Base-by-base conservation (phyloP, 2,113 vertebrate species). In the Sander vitreus region DNA sequence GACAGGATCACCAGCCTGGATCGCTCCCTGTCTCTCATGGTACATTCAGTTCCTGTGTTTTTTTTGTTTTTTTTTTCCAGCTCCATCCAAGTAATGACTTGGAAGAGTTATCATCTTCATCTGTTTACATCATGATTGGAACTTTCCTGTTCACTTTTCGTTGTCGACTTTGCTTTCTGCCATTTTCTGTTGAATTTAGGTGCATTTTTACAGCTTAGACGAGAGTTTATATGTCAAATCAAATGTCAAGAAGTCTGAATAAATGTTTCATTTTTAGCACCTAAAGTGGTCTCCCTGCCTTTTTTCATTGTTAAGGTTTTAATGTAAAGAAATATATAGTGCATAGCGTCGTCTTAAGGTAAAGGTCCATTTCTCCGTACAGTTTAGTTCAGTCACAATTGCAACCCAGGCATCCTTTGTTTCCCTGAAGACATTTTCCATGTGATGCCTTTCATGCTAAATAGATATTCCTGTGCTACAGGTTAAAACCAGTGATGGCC, bases 181-280 rank as follows among this genome's bases (percentile, higher is more conserved):
- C 21, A 47, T 48, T 65, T 68, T 54, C 58, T 83, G 27, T 73
- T 25, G 12, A 51, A 4, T 62, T 39, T 3, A 51, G 66, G 7
- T 67, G 45, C 36, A 19, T 63, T 62, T 74, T 69, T 8, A 65
- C 19, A 15, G 21, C 36, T 47, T 7, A 39, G 14, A 27, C 51
- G 3, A 11, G 39, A 45, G 63, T 62, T 78, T 57, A 58, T 72
- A 55, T 60, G 57, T 74, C 14, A 48, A 65, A 78, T 80, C 43
- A 72, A 33, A 73, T 62, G 58, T 73, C 30, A 63, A 9, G 5
- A 47, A n/a, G 14, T 83, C 60, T 59, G 51, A 89, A 83, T 87
- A 89, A 87, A 89, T 48, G 68, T 80, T 83, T 50, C 0, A 68
- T 62, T 78, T 78, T 53, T 18, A 78, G 60, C 81, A 78, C 21